Conservation (phyloP, 2,888 invertebrate species). For the Agrotis clavis region DNA sequence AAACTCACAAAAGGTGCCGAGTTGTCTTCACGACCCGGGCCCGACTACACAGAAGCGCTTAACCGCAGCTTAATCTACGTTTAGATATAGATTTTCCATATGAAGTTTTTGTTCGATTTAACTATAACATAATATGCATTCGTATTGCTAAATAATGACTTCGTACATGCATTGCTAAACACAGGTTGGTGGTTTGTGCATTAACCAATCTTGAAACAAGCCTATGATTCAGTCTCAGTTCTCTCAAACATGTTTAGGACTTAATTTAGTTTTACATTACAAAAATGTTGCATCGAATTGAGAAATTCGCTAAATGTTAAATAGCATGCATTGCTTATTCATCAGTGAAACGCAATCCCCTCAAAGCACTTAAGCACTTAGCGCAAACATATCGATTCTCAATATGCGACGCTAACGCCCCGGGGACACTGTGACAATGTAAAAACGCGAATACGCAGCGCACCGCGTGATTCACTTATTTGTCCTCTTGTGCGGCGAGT, state of each 20-base stretch:
- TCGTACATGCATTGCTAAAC: neutral
- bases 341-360: constrained; percentile 87
- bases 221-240: neutral
- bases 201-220: neutral
- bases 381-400: constrained; percentile 89
- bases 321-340: constrained; percentile 85
- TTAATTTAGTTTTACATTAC: neutral
- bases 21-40: constrained; percentile 82
- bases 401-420: constrained; percentile 83
- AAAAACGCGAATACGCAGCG: constrained; percentile 84
- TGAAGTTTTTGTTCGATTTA: neutral
- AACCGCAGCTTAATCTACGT: constrained; percentile 63
- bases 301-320: constrained; percentile 62
- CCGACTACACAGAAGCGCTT: constrained; percentile 70
- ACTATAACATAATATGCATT: constrained; percentile 4
- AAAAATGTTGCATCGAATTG: constrained; percentile 43
- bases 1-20: constrained; percentile 90
- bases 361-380: constrained; percentile 90
- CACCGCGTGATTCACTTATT: constrained; percentile 85
- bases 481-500: constrained; percentile 80
- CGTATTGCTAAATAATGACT: neutral
- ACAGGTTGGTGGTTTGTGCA: neutral
- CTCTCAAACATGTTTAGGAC: neutral
- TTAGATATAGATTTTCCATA: constrained; percentile 30
- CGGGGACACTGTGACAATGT: constrained; percentile 86